These are phyloP conservation scores for Neotragus pygmaeus DNA, from an alignment of 2,113 vertebrate species.

Conservation along the genomic window DNA sequence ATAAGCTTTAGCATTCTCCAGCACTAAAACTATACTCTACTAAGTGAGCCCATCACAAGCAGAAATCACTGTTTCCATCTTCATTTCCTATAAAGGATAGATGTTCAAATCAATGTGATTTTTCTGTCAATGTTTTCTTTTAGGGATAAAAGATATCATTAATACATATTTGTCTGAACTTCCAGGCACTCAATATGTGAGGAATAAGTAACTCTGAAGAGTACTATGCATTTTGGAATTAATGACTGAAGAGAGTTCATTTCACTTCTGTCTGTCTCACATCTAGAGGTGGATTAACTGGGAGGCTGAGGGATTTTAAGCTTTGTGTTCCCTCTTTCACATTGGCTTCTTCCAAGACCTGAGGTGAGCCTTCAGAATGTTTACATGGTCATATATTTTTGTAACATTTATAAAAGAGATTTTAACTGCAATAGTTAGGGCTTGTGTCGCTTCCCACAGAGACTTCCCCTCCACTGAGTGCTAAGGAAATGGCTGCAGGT, in stretches of 20 bases:
- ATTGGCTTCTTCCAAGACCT: neutral
- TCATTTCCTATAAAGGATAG: neutral
- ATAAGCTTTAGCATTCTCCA: neutral
- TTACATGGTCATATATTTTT: neutral
- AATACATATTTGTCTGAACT: neutral
- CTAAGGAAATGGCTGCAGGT: neutral
- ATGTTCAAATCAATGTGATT: neutral
- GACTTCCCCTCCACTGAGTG: neutral
- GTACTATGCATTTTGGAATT: neutral
- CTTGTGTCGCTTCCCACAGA: neutral
- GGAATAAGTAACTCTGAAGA: neutral
- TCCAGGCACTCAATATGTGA: neutral
- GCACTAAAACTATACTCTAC: neutral
- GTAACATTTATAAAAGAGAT: neutral
- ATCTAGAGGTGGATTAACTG: neutral
- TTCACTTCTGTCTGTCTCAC: neutral
- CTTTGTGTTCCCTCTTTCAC: neutral
- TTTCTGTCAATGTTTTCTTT: neutral
- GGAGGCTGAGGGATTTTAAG: neutral
- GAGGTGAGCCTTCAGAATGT: neutral
- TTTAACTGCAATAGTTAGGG: neutral
- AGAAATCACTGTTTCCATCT: slow-evolving; percentile 12
- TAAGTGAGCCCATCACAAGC: neutral
- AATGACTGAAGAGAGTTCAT: neutral
- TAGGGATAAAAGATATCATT: neutral